These are phyloP conservation scores for Xylocopa sonorina DNA, from an alignment of 1,140 invertebrate species.

Conservation along the genomic window DNA sequence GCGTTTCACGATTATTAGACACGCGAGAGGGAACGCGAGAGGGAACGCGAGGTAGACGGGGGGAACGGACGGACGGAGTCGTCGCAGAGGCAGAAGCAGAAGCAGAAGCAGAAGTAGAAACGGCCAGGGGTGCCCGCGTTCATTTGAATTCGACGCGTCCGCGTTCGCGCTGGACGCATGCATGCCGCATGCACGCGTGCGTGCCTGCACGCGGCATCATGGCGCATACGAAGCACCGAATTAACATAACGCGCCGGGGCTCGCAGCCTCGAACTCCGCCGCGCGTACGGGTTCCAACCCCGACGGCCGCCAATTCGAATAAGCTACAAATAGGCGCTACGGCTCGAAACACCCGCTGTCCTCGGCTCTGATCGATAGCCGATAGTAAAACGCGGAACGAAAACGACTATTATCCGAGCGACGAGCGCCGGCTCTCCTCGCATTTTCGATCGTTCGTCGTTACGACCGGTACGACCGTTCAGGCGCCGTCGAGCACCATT, in stretches of 20 bases:
- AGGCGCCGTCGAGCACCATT: constrained; percentile 39
- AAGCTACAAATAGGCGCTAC: constrained; percentile 54
- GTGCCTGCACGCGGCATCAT: constrained; percentile 56
- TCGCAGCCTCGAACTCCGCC: constrained; percentile 7
- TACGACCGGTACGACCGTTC: constrained; percentile 35
- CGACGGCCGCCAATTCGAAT: constrained; percentile 42
- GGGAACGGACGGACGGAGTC: constrained; percentile 20
- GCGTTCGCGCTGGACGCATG: constrained; percentile 41
- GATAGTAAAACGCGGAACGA: constrained; percentile 56
- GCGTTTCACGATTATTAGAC: constrained; percentile 3
- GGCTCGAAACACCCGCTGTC: no score
- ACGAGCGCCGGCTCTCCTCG: constrained; percentile 16
- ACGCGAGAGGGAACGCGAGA: constrained; percentile 9
- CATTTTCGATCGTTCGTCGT: constrained; percentile 41
- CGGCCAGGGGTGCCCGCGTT: constrained; percentile 49
- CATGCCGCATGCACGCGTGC: constrained; percentile 58
- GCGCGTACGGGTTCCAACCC: not conserved
- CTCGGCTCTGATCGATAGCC: constrained; percentile 49
- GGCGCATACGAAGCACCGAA: constrained; percentile 69
- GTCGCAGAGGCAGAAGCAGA: no score
- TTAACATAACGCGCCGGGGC: constrained; percentile 68
- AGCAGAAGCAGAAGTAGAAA: no score
- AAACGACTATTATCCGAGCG: constrained; percentile 41
- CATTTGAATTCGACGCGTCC: constrained; percentile 69
- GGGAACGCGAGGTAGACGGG: constrained; percentile 28